Conservation (phyloP, 2,113 vertebrate species). For the Hyperopisus bebe region DNA sequence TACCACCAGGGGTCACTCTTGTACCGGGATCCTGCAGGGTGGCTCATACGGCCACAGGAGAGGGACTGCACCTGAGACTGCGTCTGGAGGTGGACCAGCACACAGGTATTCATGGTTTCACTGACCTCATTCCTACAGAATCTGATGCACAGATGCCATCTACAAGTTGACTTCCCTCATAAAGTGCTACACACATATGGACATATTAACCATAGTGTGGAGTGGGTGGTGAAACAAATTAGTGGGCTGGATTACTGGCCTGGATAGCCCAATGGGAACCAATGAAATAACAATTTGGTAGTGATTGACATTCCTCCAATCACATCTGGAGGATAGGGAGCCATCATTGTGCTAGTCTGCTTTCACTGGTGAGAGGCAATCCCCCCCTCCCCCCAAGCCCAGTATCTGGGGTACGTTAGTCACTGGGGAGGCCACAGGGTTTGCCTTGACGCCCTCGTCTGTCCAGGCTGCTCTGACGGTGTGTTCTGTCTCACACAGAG, state of each 20-base stretch:
- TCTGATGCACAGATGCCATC: not conserved
- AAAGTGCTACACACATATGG: not conserved
- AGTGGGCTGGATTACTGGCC: not conserved
- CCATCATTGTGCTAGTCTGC: not conserved
- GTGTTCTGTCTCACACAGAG: slow-evolving; percentile 54
- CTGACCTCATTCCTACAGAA: not conserved
- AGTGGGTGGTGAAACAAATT: not conserved
- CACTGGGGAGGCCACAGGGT: not conserved
- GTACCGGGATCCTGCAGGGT: slow-evolving; percentile 62
- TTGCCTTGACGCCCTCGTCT: not conserved
- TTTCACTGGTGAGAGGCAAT: not conserved
- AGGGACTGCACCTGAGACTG: slow-evolving; percentile 75
- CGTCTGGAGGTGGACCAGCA: slow-evolving; percentile 40
- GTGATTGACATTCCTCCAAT: not conserved
- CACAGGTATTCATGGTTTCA: slow-evolving; percentile 50
- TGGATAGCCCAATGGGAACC: not conserved
- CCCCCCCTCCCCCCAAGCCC: not conserved
- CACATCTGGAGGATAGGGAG: not conserved
- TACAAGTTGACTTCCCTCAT: not conserved
- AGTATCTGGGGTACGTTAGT: not conserved
- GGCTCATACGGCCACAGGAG: slow-evolving; percentile 49
- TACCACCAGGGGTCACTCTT: slow-evolving; percentile 72
- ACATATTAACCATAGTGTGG: not conserved
- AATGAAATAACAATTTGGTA: not conserved
- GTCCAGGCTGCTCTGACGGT: not conserved